Evolutionary conservation across 2,113 vertebrate species (phyloP).

Genomic region (Aphyosemion australe): DNA sequence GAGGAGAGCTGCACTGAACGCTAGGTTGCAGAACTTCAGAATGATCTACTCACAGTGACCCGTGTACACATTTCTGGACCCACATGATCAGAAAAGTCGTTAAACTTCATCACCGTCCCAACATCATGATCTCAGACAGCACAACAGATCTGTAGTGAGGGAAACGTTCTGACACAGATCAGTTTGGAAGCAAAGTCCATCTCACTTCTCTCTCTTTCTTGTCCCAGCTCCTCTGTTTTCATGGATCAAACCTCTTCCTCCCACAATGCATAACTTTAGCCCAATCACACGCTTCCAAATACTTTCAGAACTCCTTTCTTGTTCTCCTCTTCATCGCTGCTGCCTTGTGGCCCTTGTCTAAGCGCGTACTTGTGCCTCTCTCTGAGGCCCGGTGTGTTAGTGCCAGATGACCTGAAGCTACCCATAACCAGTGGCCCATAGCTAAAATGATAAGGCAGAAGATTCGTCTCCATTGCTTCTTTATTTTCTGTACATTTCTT

Average conservation of each 20-base stretch:
- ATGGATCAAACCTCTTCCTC: conserved; percentile 1
- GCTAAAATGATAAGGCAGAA: conserved; percentile 58
- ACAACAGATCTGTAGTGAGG: too few species aligned
- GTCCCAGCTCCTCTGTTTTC: conserved; percentile 17
- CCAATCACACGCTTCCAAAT: conserved; percentile 9
- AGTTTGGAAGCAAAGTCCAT: too few species aligned
- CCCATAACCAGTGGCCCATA: conserved; percentile 48
- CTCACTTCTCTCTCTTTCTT: neutral
- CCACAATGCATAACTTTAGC: conserved; percentile 23
- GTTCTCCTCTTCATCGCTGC: conserved; percentile 3
- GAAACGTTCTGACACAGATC: too few species aligned
- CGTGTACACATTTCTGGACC: too few species aligned
- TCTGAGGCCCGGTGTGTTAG: conserved; percentile 54
- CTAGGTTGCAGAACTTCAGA: too few species aligned
- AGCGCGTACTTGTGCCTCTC: conserved; percentile 52
- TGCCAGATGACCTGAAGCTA: conserved; percentile 66
- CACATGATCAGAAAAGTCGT: too few species aligned
- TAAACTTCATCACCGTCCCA: too few species aligned
- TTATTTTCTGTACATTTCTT: neutral
- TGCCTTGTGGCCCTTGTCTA: conserved; percentile 62
- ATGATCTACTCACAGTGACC: too few species aligned
- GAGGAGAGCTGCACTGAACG: too few species aligned
- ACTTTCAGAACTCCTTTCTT: conserved; percentile 18
- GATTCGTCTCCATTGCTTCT: conserved; percentile 26
- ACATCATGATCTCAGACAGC: too few species aligned